phyloP scores from a whole-genome alignment of 2,888 invertebrate genomes.

The Galerucella calmariensis region DNA sequence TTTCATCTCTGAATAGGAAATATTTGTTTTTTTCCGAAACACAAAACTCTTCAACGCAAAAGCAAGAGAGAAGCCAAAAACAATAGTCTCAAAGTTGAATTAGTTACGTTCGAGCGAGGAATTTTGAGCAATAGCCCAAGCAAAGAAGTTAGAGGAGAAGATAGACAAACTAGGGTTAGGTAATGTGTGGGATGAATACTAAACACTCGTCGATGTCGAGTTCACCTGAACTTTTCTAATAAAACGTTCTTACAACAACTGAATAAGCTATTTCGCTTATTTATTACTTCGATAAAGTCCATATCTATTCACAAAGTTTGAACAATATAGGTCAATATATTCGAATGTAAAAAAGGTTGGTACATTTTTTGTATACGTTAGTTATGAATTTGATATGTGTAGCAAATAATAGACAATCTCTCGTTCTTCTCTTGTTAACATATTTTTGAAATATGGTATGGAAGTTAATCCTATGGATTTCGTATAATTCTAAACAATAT shows the following conservation, averaged over 20 bases:
- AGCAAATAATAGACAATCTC: no score
- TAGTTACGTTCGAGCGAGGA: conserved; percentile 66
- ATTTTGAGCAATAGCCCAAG: conserved; percentile 65
- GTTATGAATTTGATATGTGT: no score
- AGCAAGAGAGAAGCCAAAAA: conserved; percentile 48
- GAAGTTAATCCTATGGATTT: no score
- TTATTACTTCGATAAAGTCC: conserved; percentile 14
- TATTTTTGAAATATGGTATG: no score
- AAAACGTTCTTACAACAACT: conserved; percentile 47
- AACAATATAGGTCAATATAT: no score
- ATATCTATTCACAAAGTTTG: neutral
- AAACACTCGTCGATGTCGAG: conserved; percentile 45
- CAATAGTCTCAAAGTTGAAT: conserved; percentile 66
- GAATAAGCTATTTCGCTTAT: conserved; percentile 41
- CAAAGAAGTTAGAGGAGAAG: conserved; percentile 62
- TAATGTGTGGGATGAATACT: conserved; percentile 55
- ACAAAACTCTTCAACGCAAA: conserved; percentile 4
- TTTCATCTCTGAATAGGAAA: conserved; percentile 2
- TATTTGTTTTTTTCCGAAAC: conserved; percentile 14
- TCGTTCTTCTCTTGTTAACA: no score
- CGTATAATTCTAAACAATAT: no score
- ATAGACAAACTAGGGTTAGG: conserved; percentile 57
- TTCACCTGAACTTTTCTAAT: conserved; percentile 56
- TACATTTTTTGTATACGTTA: no score
- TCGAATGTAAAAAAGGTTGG: no score